Evolutionary conservation across 1,140 invertebrate species (phyloP).

Genomic region (Cotesia chilonis): DNA sequence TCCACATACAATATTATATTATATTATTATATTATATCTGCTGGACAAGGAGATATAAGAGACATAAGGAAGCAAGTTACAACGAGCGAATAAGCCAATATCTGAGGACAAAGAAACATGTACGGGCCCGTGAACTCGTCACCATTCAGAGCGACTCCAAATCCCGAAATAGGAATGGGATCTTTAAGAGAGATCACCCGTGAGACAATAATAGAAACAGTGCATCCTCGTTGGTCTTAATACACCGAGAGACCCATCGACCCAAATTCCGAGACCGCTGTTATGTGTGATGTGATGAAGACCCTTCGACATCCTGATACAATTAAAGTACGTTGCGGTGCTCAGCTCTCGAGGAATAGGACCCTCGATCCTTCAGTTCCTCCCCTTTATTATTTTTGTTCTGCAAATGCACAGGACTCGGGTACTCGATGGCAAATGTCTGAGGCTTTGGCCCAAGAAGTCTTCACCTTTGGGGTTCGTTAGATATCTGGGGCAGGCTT

Average conservation of each 20-base stretch:
- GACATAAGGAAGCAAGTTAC: too few relatives aligned
- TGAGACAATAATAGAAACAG: constrained; percentile 64
- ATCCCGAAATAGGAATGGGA: neutral
- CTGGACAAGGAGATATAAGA: too few relatives aligned
- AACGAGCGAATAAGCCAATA: too few relatives aligned
- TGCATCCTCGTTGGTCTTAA: constrained; percentile 40
- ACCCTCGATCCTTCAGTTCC: neutral
- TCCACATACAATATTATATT: too few relatives aligned
- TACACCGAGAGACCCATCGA: constrained; percentile 3
- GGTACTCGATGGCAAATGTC: neutral
- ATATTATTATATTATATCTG: too few relatives aligned
- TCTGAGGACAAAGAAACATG: too few relatives aligned
- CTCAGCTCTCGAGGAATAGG: constrained; percentile 25
- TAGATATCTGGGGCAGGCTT: constrained; percentile 40
- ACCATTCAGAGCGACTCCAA: too few relatives aligned
- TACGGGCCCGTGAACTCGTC: too few relatives aligned
- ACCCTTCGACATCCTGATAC: constrained; percentile 45
- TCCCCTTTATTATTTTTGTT: constrained; percentile 7
- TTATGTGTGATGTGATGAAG: constrained; percentile 48
- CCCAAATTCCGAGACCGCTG: constrained; percentile 43
- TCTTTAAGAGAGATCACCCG: constrained; percentile 40
- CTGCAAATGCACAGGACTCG: neutral
- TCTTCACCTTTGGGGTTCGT: constrained; percentile 36
- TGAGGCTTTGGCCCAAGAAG: constrained; percentile 43
- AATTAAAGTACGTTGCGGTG: constrained; percentile 55